Evolutionary conservation across 2,797 vertebrate species (phyloP).

Genomic region (Typhlichthys eigenmanni): DNA sequence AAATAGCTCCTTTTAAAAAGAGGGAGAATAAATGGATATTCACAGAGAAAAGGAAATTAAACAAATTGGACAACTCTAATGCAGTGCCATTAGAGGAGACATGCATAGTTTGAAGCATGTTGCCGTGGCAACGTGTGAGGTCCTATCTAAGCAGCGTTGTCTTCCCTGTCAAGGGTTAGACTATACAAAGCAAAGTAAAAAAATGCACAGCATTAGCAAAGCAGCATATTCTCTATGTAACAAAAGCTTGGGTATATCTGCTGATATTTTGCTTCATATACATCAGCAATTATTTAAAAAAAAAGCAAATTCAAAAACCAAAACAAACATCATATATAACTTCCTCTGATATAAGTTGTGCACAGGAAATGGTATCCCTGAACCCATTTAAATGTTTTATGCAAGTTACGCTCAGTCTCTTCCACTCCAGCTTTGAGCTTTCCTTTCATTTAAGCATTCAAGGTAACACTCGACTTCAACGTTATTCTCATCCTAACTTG

Average conservation of each 20-base stretch:
- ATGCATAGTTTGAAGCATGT: neutral
- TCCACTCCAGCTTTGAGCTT: no score
- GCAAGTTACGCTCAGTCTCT: no score
- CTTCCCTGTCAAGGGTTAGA: conserved; percentile 2
- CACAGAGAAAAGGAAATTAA: conserved; percentile 33
- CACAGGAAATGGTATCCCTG: no score
- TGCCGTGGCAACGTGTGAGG: conserved; percentile 10
- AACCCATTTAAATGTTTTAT: no score
- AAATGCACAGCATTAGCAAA: conserved; percentile 10
- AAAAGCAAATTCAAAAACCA: no score
- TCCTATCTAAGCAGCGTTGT: conserved; percentile 1
- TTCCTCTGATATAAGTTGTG: no score
- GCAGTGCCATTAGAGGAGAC: conserved; percentile 21
- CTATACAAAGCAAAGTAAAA: conserved; percentile 8
- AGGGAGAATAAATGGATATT: conserved; percentile 21
- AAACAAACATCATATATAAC: no score
- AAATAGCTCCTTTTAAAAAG: conserved; percentile 30
- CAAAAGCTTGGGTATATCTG: conserved; percentile 5
- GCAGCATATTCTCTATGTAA: conserved; percentile 9
- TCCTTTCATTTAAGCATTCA: no score
- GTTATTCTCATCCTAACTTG: no score
- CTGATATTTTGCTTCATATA: neutral
- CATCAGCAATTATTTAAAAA: no score
- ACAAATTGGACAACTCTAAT: conserved; percentile 33
- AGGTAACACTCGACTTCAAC: no score